phyloP scores from a whole-genome alignment of 1,140 invertebrate genomes.

The Dinothrombium tinctorium region DNA sequence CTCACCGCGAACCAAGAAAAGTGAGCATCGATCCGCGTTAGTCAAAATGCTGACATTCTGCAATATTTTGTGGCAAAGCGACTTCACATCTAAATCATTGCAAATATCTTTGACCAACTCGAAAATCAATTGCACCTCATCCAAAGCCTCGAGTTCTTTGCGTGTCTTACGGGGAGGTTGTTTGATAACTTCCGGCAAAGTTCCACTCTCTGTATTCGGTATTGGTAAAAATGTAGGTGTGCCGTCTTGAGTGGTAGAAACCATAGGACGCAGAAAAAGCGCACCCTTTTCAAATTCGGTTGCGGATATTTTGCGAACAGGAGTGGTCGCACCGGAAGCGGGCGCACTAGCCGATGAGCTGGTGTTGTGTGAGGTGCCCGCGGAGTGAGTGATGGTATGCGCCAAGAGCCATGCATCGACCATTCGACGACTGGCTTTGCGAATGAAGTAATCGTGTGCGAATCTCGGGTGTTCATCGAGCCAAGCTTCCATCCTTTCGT shows the following conservation, averaged over 20 bases:
- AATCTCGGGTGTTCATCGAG: conserved; percentile 87
- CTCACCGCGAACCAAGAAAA: conserved; percentile 42
- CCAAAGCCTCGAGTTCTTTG: conserved; percentile 57
- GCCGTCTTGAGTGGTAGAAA: conserved; percentile 62
- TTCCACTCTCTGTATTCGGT: conserved; percentile 1
- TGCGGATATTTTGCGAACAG: conserved; percentile 79
- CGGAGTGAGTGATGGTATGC: conserved; percentile 35
- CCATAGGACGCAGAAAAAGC: conserved; percentile 65
- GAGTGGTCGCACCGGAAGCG: conserved; percentile 52
- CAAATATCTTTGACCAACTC: conserved; percentile 90
- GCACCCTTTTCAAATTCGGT: conserved; percentile 72
- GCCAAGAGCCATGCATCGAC: conserved; percentile 71
- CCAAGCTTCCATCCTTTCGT: conserved; percentile 29
- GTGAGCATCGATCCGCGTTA: conserved; percentile 69
- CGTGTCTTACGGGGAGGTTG: conserved; percentile 33
- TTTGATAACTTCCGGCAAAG: too few species aligned
- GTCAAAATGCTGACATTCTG: conserved; percentile 78
- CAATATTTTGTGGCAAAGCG: conserved; percentile 80
- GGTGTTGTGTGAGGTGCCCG: conserved; percentile 22
- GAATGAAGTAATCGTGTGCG: conserved; percentile 76
- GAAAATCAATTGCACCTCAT: conserved; percentile 83
- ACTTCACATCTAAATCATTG: conserved; percentile 76
- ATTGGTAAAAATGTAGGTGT: conserved; percentile 54
- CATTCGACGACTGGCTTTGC: conserved; percentile 69
- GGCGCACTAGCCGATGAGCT: conserved; percentile 3